These are phyloP conservation scores for Mixornis gularis DNA, from an alignment of 2,113 vertebrate genomes.

Conservation along the genomic window DNA sequence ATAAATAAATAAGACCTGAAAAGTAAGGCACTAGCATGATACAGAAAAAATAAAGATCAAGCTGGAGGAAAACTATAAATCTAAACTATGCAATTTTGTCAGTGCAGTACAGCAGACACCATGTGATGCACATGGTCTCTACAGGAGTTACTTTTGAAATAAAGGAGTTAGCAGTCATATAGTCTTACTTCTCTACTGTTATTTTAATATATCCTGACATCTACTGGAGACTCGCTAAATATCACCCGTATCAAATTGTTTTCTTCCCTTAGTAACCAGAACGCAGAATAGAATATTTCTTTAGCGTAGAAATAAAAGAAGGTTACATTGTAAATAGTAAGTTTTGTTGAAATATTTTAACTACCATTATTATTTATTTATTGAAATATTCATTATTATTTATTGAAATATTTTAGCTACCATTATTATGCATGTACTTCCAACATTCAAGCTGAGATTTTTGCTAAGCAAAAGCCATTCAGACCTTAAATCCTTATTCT, in stretches of 20 bases:
- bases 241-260: neutral
- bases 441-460: neutral
- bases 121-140: neutral
- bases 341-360: neutral
- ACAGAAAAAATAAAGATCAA: neutral
- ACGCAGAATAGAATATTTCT: neutral
- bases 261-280: neutral
- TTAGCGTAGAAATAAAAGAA: neutral
- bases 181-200: neutral
- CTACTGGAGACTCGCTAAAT: slow-evolving; percentile 50
- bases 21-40: neutral
- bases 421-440: neutral
- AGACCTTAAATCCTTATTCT: neutral
- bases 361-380: neutral
- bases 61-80: neutral
- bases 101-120: neutral
- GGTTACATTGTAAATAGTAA: neutral
- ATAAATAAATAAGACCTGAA: neutral
- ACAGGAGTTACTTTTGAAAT: neutral
- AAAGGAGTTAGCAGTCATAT: neutral
- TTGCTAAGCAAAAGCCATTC: neutral
- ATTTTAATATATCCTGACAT: slow-evolving; percentile 61
- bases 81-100: neutral
- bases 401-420: neutral
- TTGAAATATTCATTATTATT: neutral